Base-by-base conservation (phyloP, 2,888 invertebrate species). In the Dichetophora obliterata region DNA sequence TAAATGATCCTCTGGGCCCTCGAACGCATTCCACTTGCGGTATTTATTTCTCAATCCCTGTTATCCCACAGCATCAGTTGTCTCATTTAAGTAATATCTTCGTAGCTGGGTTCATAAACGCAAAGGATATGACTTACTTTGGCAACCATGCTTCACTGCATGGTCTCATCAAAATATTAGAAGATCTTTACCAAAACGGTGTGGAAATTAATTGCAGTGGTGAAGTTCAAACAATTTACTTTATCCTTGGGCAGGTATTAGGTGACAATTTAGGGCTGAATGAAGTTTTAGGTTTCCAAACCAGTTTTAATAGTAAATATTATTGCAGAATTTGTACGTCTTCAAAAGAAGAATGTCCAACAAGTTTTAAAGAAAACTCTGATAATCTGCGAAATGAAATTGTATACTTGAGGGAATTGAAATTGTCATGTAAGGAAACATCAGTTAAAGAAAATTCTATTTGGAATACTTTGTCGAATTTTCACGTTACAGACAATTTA, bases 181-280 rank as follows among this genome's bases (percentile, higher is more conserved):
- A 31, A 31, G 31, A 31, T 31, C 3, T 31, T 31, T 31, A 31
- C 31, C 31, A 31, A 19, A 78, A 79, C 43, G 76, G 77, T 19
- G 24, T 71, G 37, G 57, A 71, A 22, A 16, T 71, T 5, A 31
- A 71, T 31, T 37, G 54, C 22, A 37, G 34, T 57, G 71, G 37
- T 22, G 22, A 71, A 37, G n/a, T 37, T 37, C 27, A 37, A 37
- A 71, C 57, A 71, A 71, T 71, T 37, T 57, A 71, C 37, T 71
- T 71, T 66, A 19, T 63, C 34, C 75, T 78, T 71, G 81, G 77
- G 19, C 79, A 80, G 75, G 76, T 81, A 77, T 75, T 80, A 52
- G 79, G 80, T 27, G 79, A 80, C 63, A 80, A 79, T 54, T 74
- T 77, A 54, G 80, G 78, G 11, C 75, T 81, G 52, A 81, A 81